Conservation (phyloP, 2,888 invertebrate genomes). For the Nephrotoma guestfalica region DNA sequence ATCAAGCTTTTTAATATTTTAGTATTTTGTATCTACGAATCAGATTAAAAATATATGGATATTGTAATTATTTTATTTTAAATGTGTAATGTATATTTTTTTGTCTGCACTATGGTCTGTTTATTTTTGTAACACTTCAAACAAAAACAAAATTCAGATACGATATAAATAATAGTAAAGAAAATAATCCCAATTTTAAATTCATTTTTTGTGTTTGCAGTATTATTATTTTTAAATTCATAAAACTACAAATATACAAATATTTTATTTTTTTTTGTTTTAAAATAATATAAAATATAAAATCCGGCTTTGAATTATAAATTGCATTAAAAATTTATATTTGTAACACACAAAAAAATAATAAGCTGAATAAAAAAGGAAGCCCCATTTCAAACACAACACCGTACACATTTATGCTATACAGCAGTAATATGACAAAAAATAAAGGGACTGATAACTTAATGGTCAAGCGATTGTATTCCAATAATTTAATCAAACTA, state of each 20-base stretch:
- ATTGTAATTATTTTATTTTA: neutral
- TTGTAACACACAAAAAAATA: neutral
- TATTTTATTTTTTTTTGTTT: neutral
- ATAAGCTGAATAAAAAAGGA: neutral
- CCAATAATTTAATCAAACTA: neutral
- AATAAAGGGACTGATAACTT: neutral
- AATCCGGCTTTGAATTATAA: neutral
- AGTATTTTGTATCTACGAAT: neutral
- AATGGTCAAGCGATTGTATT: neutral
- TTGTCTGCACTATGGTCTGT: neutral
- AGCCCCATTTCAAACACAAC: neutral
- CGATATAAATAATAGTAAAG: neutral
- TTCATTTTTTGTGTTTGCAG: neutral
- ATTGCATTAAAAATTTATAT: neutral
- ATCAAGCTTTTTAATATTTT: no score
- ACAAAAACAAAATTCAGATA: neutral
- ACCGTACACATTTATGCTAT: neutral
- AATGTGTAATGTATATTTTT: neutral
- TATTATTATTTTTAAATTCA: neutral
- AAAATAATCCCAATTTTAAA: neutral
- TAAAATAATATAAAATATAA: neutral
- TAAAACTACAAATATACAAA: neutral
- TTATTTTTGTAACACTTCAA: neutral
- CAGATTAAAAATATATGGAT: neutral
- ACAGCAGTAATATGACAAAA: neutral